Evolutionary conservation across 2,113 vertebrate genomes (phyloP), one percentile per base, ranked within the genome.

Genomic region (Caretta caretta): DNA sequence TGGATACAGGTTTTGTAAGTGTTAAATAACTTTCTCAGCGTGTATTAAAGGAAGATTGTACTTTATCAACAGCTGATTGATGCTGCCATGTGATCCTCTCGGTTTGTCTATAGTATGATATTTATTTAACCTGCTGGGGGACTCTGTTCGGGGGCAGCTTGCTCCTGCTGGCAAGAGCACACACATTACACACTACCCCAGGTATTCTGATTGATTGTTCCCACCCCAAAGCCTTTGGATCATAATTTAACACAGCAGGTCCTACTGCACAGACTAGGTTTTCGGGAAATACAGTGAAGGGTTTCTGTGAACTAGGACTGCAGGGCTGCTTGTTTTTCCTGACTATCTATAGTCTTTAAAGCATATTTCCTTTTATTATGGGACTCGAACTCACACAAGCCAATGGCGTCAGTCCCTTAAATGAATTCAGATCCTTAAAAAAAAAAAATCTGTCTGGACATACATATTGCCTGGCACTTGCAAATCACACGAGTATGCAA

Each of bases 181-280:
- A 98, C 98, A 98, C 99, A 99, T 99, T 99, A 99, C 99, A 99
- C 98, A 98, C 98, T 98, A 98, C 99, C 98, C 98, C 98, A 99
- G 98, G 98, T 99, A 99, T 99, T 98, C 98, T 98, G 99, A 99
- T 99, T 99, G 99, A 99, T 99, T 99, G 99, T 98, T 99, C 98
- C 99, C 99, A 99, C 98, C 99, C 98, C 98, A 98, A 98, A 98
- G 98, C 98, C 99, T 98, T 98, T 98, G 98, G 98, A 99, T 99
- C 99, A 98, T 99, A 99, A 99, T 99, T 99, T 99, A 99, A 99
- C 99, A 98, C 99, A 99, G 99, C 99, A 96, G 99, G 99, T 97
- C 98, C 98, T 98, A 93, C 98, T 98, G 98, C 98, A 98, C 97
- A 97, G 97, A 88, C 94, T 95, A 93, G 97, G 94, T 96, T 98